Base-by-base conservation (phyloP, 2,113 vertebrate species). In the Laticauda colubrina region DNA sequence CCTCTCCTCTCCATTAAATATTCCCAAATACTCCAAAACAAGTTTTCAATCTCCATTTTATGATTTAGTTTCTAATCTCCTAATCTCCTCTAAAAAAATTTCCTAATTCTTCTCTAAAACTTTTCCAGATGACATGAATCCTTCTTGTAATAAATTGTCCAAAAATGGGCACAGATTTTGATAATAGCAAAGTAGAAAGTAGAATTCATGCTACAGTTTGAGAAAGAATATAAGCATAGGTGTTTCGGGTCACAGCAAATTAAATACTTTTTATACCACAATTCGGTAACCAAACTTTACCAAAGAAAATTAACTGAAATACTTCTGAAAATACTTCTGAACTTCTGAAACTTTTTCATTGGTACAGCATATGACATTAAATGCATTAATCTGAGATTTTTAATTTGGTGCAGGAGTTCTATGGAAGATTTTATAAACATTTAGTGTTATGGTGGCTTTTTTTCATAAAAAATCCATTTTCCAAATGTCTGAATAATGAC, bases 251-350 rank as follows among this genome's bases (percentile, higher is more conserved):
- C 90, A 85, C 24, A 94, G 93, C 43, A 93, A 94, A 95, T 94
- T 95, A 94, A 51, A 89, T 93, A 88, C 57, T 10, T 53, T 85
- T 54, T 39, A 29, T 89, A 61, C 26, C 18, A 14, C 29, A 57
- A 8, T 39, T 86, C 93, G 95, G 97, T 98, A 98, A 96, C 95
- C 94, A 92, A 94, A 96, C 95, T 94, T 96, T 95, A 97, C 96
- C 97, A 97, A 97, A 97, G 14, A 69, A 57, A 96, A 95, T 94
- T 96, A 95, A 95, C 34, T 95, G 23, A 91, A 96, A 93, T 34
- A 92, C 91, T 98, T 96, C 96, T 97, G 98, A n/a, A 91, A 96
- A 93, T 34, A 92, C 91, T 98, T 96, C 96, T 97, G 98, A n/a
- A 95, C 96, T 96, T 90, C 90, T 93, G 91, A 10, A 2, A 45